Percentiles rank a stretch among this genome's conserved stretches.
phyloP scores from a whole-genome alignment of 2,797 vertebrate genomes.

The Sciurus vulgaris region DNA sequence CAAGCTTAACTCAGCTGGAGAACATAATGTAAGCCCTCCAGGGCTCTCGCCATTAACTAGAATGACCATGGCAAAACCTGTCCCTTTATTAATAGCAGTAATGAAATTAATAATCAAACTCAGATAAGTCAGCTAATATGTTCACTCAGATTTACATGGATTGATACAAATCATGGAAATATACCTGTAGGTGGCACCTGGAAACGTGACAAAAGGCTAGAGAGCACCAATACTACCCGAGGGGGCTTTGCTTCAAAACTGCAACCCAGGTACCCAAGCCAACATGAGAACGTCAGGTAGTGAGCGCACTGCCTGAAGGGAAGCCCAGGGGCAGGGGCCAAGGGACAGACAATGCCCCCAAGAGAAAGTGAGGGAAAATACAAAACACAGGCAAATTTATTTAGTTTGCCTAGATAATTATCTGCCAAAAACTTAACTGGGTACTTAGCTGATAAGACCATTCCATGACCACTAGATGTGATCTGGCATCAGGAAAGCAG shows the following conservation, averaged over 20 bases:
- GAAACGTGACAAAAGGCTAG: not conserved
- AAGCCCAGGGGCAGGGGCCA: not conserved
- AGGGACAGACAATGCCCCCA: not conserved
- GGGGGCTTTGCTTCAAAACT: not conserved
- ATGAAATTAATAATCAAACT: not conserved
- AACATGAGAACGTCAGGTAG: not conserved
- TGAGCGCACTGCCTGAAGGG: not conserved
- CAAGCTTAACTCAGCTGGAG: not conserved
- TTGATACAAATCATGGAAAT: constrained; percentile 34
- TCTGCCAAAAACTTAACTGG: not conserved
- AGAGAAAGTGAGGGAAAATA: not conserved
- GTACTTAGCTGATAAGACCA: not conserved
- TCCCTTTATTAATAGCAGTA: not conserved
- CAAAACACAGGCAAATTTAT: not conserved
- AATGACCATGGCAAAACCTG: not conserved
- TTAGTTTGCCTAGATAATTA: not conserved
- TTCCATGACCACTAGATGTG: not conserved
- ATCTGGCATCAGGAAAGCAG: not conserved
- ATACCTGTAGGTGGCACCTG: not conserved
- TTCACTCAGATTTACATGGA: not conserved
- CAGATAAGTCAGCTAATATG: not conserved
- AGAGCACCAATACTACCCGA: not conserved
- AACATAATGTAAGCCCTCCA: not conserved
- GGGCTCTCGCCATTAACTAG: not conserved
- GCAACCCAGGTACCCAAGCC: not conserved